phyloP scores from a whole-genome alignment of 2,888 invertebrate genomes.

The Meiosimyza platycephala region DNA sequence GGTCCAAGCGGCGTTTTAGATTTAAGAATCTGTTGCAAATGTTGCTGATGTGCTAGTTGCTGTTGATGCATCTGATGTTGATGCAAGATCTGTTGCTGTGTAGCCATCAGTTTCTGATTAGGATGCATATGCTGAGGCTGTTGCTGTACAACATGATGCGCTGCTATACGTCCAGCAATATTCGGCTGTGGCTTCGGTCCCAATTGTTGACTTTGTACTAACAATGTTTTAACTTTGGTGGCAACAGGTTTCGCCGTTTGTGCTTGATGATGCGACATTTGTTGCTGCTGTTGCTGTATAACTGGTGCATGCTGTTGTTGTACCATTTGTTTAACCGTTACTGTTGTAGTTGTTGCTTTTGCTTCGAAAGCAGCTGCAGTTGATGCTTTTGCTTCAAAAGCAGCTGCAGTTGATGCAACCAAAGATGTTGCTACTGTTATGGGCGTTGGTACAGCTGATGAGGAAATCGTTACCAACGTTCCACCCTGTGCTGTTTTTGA shows the following conservation, averaged over 20 bases:
- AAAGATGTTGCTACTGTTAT: slow-evolving; percentile 35
- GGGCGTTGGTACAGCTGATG: slow-evolving; percentile 16
- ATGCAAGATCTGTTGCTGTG: slow-evolving; percentile 37
- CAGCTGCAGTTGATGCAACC: slow-evolving; percentile 55
- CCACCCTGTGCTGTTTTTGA: slow-evolving; percentile 18
- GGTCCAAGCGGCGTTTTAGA: slow-evolving; percentile 61
- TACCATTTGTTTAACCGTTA: slow-evolving; percentile 61
- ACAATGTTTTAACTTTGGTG: slow-evolving; percentile 45
- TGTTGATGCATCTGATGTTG: slow-evolving; percentile 41
- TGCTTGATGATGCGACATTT: slow-evolving; percentile 34
- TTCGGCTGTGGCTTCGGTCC: slow-evolving; percentile 43
- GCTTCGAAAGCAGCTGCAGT: slow-evolving; percentile 53
- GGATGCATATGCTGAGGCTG: slow-evolving; percentile 55
- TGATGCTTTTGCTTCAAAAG: slow-evolving; percentile 50
- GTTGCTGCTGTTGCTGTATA: slow-evolving; percentile 63
- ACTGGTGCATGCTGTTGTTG: slow-evolving; percentile 62
- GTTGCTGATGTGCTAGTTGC: slow-evolving; percentile 61
- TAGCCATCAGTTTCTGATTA: slow-evolving; percentile 60
- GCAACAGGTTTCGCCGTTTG: slow-evolving; percentile 36
- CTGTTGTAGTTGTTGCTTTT: slow-evolving; percentile 50
- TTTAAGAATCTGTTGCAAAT: slow-evolving; percentile 62
- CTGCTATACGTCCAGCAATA: slow-evolving; percentile 56
- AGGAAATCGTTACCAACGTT: neutral
- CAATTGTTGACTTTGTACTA: slow-evolving; percentile 46
- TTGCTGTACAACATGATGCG: slow-evolving; percentile 49